These are phyloP conservation scores for Thumatha senex DNA, from an alignment of 2,888 invertebrate species.

Conservation along the genomic window DNA sequence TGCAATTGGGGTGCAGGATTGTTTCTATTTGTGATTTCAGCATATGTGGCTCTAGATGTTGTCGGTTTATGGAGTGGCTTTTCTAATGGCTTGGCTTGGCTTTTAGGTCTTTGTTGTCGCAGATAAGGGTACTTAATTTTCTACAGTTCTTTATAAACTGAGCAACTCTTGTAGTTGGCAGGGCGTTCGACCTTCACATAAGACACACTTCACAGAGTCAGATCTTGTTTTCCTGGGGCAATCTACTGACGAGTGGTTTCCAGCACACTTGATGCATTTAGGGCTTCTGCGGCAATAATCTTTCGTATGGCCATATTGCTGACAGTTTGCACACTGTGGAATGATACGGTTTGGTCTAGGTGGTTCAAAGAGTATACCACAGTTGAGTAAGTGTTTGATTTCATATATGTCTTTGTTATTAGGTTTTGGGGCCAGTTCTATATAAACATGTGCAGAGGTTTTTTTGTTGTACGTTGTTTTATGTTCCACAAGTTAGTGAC, in stretches of 20 bases:
- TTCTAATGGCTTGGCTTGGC: too few species aligned
- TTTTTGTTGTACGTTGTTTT: neutral
- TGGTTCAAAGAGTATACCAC: neutral
- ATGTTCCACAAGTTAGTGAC: neutral
- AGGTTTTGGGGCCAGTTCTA: neutral
- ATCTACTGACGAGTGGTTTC: too few species aligned
- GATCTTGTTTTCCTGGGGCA: too few species aligned
- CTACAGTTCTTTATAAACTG: too few species aligned
- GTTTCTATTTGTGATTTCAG: too few species aligned
- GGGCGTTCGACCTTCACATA: too few species aligned
- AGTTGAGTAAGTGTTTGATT: neutral
- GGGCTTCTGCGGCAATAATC: neutral
- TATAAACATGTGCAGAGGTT: neutral
- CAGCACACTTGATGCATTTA: neutral
- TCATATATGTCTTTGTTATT: neutral
- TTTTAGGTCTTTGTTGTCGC: too few species aligned
- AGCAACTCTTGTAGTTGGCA: too few species aligned
- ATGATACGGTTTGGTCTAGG: neutral
- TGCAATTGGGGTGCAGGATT: neutral
- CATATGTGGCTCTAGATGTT: too few species aligned
- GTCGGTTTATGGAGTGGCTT: too few species aligned
- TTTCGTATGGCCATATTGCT: neutral
- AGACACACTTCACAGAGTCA: too few species aligned
- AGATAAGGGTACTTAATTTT: too few species aligned
- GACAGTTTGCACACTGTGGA: neutral